Percentiles rank a stretch among this genome's conserved stretches.
phyloP scores from a whole-genome alignment of 2,888 invertebrate genomes.

The Pomacea canaliculata region DNA sequence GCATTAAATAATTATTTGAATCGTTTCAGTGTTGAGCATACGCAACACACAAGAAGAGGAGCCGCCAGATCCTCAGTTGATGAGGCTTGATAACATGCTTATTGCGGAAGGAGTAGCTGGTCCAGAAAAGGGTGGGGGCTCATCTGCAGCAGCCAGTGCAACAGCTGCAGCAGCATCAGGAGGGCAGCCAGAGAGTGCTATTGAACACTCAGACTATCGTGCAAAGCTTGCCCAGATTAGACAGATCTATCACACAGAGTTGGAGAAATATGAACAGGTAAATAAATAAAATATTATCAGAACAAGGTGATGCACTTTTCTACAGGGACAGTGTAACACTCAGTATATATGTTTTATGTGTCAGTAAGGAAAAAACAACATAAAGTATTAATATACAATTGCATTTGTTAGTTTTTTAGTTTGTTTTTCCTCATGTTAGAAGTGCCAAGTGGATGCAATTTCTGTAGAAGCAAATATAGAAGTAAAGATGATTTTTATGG shows the following conservation, averaged over 20 bases:
- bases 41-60: constrained; percentile 98
- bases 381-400: too few species aligned
- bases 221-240: constrained; percentile 98
- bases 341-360: too few species aligned
- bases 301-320: too few species aligned
- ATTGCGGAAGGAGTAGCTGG: constrained; percentile 85
- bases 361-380: too few species aligned
- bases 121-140: constrained; percentile 69
- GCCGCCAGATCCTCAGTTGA: constrained; percentile 96
- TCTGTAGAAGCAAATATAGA: too few species aligned
- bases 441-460: too few species aligned
- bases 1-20: too few species aligned
- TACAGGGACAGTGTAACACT: too few species aligned
- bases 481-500: too few species aligned
- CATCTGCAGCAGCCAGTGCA: constrained; percentile 66
- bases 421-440: too few species aligned
- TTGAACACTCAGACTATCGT: constrained; percentile 99
- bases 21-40: constrained; percentile 84
- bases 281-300: constrained; percentile 9
- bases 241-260: constrained; percentile 98
- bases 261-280: constrained; percentile 98
- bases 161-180: constrained; percentile 66
- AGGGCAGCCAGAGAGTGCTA: constrained; percentile 79
- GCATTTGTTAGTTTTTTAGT: too few species aligned
- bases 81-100: constrained; percentile 99